Evolutionary conservation across 2,888 invertebrate species (phyloP).

Genomic region (Cantharis lateralis): DNA sequence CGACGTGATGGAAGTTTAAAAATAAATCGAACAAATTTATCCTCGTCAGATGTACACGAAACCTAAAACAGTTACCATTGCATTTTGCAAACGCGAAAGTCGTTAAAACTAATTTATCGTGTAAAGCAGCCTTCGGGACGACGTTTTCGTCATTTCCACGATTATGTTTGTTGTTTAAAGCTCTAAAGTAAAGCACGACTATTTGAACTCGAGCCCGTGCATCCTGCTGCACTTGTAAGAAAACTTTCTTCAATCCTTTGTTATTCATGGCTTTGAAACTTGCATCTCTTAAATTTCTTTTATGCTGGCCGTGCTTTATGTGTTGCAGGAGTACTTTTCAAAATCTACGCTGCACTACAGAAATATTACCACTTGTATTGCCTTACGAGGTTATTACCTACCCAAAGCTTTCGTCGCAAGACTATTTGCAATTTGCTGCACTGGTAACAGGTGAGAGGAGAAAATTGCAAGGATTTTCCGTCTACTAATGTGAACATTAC

Average conservation of each 20-base stretch:
- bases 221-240: neutral
- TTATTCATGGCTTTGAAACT: neutral
- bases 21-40: neutral
- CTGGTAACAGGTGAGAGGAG: conserved; percentile 26
- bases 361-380: conserved; percentile 23
- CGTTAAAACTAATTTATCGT: neutral
- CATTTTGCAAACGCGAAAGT: neutral
- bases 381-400: conserved; percentile 8
- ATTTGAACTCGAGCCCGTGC: neutral
- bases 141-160: neutral
- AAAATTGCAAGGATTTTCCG: conserved; percentile 22
- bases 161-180: neutral
- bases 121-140: neutral
- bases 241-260: neutral
- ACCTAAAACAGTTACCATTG: neutral
- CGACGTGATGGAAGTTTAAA: neutral
- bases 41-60: neutral
- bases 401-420: conserved; percentile 5
- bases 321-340: neutral
- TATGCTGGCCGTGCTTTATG: neutral
- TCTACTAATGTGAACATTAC: neutral
- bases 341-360: conserved; percentile 6
- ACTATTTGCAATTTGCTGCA: neutral
- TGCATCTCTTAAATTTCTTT: neutral
- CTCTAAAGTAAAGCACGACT: neutral